Percentiles rank a stretch among this genome's conserved stretches.
phyloP scores from a whole-genome alignment of 1,140 invertebrate species.

The Drosophila kurseongensis region DNA sequence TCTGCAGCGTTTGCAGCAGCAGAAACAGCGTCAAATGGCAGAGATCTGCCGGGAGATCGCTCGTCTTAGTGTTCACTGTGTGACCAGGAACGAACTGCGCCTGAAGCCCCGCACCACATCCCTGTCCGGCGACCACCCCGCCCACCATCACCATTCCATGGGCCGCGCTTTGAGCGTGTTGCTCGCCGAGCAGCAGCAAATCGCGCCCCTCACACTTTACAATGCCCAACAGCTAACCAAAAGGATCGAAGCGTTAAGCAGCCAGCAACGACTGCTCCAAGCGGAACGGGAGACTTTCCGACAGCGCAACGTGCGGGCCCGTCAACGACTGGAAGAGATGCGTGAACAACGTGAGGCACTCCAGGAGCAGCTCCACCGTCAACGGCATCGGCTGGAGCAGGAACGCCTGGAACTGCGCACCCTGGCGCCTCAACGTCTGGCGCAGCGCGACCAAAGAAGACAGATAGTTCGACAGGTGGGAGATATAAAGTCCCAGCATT shows the following conservation, averaged over 20 bases:
- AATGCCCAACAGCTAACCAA: slow-evolving; percentile 86
- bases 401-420: slow-evolving; percentile 51
- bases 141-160: slow-evolving; percentile 77
- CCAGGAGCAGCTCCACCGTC: slow-evolving; percentile 42
- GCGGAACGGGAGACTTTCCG: slow-evolving; percentile 86
- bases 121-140: slow-evolving; percentile 48
- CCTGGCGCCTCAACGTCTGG: slow-evolving; percentile 21
- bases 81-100: slow-evolving; percentile 70
- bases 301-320: slow-evolving; percentile 84
- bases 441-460: slow-evolving; percentile 44
- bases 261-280: slow-evolving; percentile 86
- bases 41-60: slow-evolving; percentile 78
- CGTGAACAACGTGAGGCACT: slow-evolving; percentile 40
- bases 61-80: slow-evolving; percentile 69
- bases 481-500: accelerated
- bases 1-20: slow-evolving; percentile 67
- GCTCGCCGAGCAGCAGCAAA: slow-evolving; percentile 67
- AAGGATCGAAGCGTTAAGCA: slow-evolving; percentile 87
- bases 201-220: slow-evolving; percentile 73
- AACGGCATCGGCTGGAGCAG: slow-evolving; percentile 40
- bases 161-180: slow-evolving; percentile 74
- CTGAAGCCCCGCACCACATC: slow-evolving; percentile 64
- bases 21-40: slow-evolving; percentile 83
- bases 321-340: slow-evolving; percentile 40
- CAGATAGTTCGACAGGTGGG: slow-evolving; percentile 57